Percentiles rank a stretch among this genome's conserved stretches.
Evolutionary conservation across 2,888 invertebrate genomes (phyloP).

Genomic region (Orchesellides sinensis): DNA sequence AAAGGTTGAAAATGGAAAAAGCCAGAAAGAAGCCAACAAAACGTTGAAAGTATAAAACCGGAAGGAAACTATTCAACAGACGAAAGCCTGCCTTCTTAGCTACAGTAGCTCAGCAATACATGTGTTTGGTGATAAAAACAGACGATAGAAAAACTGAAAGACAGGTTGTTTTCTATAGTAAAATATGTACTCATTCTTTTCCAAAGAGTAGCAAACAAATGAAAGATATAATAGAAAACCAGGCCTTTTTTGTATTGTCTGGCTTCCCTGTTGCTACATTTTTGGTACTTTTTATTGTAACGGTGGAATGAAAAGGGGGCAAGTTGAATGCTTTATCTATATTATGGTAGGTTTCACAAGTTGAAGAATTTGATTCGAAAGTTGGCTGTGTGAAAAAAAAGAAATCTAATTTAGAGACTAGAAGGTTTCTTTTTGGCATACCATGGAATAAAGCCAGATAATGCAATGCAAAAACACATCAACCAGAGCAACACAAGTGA

Average conservation of each 20-base stretch:
- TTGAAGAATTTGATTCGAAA: slow-evolving; percentile 15
- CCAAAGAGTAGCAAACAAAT: not conserved
- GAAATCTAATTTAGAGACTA: slow-evolving; percentile 37
- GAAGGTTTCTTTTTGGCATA: slow-evolving; percentile 30
- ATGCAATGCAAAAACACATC: slow-evolving; percentile 15
- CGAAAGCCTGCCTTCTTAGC: not conserved
- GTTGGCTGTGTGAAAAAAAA: slow-evolving; percentile 36
- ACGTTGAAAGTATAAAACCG: not conserved
- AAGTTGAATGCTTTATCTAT: not conserved
- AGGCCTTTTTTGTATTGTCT: not conserved
- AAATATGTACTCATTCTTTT: too few relatives aligned
- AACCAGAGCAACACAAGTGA: not conserved
- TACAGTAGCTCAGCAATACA: not conserved
- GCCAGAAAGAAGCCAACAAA: not conserved
- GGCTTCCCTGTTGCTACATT: slow-evolving; percentile 16
- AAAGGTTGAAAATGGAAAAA: not conserved
- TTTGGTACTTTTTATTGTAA: slow-evolving; percentile 16
- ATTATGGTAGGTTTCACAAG: not conserved
- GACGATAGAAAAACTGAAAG: not conserved
- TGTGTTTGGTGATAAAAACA: slow-evolving; percentile 3
- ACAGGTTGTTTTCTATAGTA: slow-evolving; percentile 4
- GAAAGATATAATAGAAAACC: not conserved
- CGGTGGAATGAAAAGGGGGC: not conserved
- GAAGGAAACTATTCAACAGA: not conserved
- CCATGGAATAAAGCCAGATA: slow-evolving; percentile 18